Base-by-base conservation (phyloP, 2,113 vertebrate genomes). In the Penelope pileata region DNA sequence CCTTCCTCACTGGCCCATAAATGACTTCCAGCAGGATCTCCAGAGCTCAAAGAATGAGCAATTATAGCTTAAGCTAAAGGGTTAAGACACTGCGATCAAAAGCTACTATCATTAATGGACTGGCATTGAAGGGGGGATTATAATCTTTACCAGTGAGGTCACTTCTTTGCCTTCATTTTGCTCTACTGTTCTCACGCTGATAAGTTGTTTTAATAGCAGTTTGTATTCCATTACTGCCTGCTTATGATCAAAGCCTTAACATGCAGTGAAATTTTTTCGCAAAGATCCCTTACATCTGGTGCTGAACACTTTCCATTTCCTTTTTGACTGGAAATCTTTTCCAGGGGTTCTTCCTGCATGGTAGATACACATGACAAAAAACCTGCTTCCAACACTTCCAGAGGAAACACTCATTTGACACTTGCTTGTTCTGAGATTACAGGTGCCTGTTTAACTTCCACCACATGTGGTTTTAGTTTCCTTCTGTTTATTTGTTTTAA, bases 401-500 rank as follows among this genome's bases (percentile, higher is more conserved):
- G 72, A 86, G 90, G 76, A 95, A 93, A 48, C 12, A 36, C 62
- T 77, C 7, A 68, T 88, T 86, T 93, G 79, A 60, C 32, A 68
- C 43, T 59, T 90, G 34, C 23, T 88, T 34, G 24, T 92, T 86
- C 76, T 83, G 68, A 86, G 75, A 72, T 67, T 81, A 54, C 68
- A 95, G 79, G 60, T 96, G 51, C 27, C 48, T 86, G 54, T 51
- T 90, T 67, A 74, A 74, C 27, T 86, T 90, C 43, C 6, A 70
- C 34, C 11, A 56, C 30, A 63, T 45, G 9, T 88, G 43, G n/a
- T 22, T 95, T 91, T 94, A 86, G 23, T 90, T 91, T 96, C 54
- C 79, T 73, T 80, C 30, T 67, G 23, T 83, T 93, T 91, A 59
- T 86, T 94, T 95, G 54, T 87, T 87, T 83, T 72, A 81, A 83